phyloP scores from a whole-genome alignment of 2,113 vertebrate genomes.

The Pholis gunnellus region DNA sequence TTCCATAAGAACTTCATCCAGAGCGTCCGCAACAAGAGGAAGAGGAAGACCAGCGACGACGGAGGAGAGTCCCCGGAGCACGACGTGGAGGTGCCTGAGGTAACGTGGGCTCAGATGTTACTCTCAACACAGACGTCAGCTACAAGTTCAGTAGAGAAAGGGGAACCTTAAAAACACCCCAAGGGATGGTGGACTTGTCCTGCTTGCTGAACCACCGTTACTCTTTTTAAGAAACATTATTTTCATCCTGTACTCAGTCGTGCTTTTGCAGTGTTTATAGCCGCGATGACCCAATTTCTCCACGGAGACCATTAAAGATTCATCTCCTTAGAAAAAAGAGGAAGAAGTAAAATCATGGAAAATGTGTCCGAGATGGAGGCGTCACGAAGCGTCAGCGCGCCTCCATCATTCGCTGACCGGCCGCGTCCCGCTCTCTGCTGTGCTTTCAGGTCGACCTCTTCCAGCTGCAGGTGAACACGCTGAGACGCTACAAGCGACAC shows the following conservation, averaged over 20 bases:
- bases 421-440: not conserved
- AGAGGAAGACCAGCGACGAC: constrained; percentile 98
- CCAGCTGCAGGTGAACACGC: constrained; percentile 98
- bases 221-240: not conserved
- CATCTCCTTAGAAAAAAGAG: not conserved
- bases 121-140: not conserved
- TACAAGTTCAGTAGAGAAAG: not conserved
- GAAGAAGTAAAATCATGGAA: not conserved
- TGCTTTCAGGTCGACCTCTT: constrained; percentile 93
- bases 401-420: not conserved
- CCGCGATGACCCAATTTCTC: constrained; percentile 12
- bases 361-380: not conserved
- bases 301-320: constrained; percentile 14
- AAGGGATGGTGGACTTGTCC: not conserved
- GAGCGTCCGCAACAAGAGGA: constrained; percentile 98
- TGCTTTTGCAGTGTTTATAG: not conserved
- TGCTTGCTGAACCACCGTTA: not conserved
- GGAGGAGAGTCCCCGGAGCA: constrained; percentile 98
- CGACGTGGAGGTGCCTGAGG: constrained; percentile 95
- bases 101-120: constrained; percentile 54
- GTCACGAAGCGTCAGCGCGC: not conserved
- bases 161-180: not conserved
- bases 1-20: constrained; percentile 99
- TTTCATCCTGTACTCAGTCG: not conserved
- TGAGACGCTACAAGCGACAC: constrained; percentile 98